Evolutionary conservation across 2,113 vertebrate genomes (phyloP), one percentile per base, ranked within the genome.

Genomic region (Notarius quadriscutis): DNA sequence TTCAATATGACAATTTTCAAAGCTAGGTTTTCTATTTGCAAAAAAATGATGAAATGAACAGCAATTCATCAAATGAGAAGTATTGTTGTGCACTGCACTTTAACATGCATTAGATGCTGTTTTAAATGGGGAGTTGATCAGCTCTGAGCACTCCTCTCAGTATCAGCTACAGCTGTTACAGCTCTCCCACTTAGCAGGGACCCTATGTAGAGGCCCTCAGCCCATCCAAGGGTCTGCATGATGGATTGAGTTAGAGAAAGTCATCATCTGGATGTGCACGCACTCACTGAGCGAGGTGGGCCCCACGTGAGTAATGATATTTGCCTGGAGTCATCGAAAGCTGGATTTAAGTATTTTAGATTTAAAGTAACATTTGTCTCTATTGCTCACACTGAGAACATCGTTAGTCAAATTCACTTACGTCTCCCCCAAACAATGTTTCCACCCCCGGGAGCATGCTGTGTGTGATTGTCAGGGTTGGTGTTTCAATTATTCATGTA

Each of bases 291-390:
- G 92, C 69, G 87, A 86, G 89, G 88, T 89, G 84, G 87, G 88
- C 83, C 80, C 79, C 65, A 62, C 51, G 74, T 91, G 89, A 92
- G 89, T 92, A 91, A 92, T 92, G 89, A 87, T 91, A 90, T 90
- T 91, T 90, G 91, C 88, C 89, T 91, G 90, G 81, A 90, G 91
- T 91, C 90, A 91, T 89, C 74, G 84, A 89, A 90, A 87, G 88
- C 89, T 75, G 86, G 89, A 90, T 92, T 90, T 92, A 91, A 92
- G 91, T 89, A 90, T 90, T 91, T 90, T 81, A 87, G 89, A 89
- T 92, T 92, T 90, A 90, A 91, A 89, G 88, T 89, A 91, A 91
- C 92, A 91, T 92, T 91, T 87, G 88, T 92, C 91, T 91, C 91
- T 88, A 91, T 92, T 91, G 91, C 91, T 91, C 91, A 90, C 86